phyloP scores from a whole-genome alignment of 37 sponge, comb jelly and placozoan genomes.

The Oopsacas minuta region DNA sequence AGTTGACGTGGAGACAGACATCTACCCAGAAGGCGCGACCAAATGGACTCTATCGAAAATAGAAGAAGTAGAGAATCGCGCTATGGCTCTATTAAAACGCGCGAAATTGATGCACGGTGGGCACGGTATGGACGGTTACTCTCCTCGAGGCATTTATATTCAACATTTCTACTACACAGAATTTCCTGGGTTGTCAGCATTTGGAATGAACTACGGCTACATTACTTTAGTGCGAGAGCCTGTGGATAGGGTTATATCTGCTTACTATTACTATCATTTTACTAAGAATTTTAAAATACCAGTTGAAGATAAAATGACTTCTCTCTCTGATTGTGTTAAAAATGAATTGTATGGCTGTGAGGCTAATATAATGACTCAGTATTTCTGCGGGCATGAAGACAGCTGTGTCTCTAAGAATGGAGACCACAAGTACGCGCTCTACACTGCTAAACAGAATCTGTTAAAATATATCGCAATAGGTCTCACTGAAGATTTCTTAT shows the following conservation, averaged over 20 bases:
- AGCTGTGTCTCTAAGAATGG: conserved; percentile 36
- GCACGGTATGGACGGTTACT: neutral
- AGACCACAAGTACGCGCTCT: conserved; percentile 26
- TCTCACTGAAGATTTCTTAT: conserved; percentile 44
- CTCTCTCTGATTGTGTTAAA: conserved; percentile 32
- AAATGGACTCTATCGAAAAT: conserved; percentile 36
- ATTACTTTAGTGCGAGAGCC: conserved; percentile 62
- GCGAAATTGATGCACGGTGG: neutral
- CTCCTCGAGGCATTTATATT: conserved; percentile 35
- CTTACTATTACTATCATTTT: conserved; percentile 69
- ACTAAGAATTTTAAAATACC: conserved; percentile 38
- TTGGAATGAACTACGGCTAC: conserved; percentile 39
- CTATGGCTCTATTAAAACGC: neutral
- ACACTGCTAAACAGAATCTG: conserved; percentile 43
- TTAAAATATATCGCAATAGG: conserved; percentile 48
- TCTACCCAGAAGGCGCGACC: conserved; percentile 55
- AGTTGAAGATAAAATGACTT: conserved; percentile 26
- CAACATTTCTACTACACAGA: conserved; percentile 60
- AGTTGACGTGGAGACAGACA: conserved; percentile 17
- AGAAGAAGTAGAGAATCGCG: conserved; percentile 17
- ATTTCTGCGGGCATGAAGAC: conserved; percentile 64
- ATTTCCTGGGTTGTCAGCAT: conserved; percentile 19
- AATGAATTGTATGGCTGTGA: conserved; percentile 47
- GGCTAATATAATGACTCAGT: conserved; percentile 61
- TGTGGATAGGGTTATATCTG: conserved; percentile 45